A percentile compares a stretch with the other conserved stretches of the same genome.
phyloP scores from a whole-genome alignment of 2,113 vertebrate species.

The Malurus elegans region DNA sequence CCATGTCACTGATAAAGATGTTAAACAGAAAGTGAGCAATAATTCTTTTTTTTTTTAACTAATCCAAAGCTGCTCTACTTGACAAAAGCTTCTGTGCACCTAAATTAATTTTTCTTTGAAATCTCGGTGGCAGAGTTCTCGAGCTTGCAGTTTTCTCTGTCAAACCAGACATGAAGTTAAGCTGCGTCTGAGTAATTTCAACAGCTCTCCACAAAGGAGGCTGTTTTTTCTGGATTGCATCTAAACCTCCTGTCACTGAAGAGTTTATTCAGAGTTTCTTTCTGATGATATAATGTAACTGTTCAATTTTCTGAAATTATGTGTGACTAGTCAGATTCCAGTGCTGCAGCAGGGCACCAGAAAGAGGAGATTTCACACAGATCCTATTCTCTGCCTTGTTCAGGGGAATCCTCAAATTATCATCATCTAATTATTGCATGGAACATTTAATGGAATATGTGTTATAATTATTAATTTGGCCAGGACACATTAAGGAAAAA shows the following conservation, averaged over 20 bases:
- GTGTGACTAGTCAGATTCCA: not conserved
- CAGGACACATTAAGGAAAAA: constrained; percentile 21
- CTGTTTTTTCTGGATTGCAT: not conserved
- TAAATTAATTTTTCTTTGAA: not conserved
- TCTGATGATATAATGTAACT: not conserved
- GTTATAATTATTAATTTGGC: constrained; percentile 20
- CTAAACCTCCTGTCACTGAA: not conserved
- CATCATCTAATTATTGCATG: constrained; percentile 1
- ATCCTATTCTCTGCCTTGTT: not conserved
- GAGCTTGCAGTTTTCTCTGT: not conserved
- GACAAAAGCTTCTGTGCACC: not conserved
- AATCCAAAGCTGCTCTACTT: not conserved
- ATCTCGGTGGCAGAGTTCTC: not conserved
- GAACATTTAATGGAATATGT: constrained; percentile 30
- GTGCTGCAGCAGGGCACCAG: not conserved
- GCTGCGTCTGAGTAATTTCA: not conserved
- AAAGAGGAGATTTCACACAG: not conserved
- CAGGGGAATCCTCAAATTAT: not conserved
- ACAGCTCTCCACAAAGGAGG: not conserved
- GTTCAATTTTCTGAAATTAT: not conserved
- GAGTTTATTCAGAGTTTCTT: not conserved
- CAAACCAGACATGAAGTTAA: not conserved
- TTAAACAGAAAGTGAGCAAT: not conserved
- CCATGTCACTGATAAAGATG: not conserved
- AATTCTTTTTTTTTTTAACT: not conserved